A percentile compares a stretch with the other conserved stretches of the same genome.
Conservation (phyloP, 2,888 invertebrate species). For the Polyommatus icarus region DNA sequence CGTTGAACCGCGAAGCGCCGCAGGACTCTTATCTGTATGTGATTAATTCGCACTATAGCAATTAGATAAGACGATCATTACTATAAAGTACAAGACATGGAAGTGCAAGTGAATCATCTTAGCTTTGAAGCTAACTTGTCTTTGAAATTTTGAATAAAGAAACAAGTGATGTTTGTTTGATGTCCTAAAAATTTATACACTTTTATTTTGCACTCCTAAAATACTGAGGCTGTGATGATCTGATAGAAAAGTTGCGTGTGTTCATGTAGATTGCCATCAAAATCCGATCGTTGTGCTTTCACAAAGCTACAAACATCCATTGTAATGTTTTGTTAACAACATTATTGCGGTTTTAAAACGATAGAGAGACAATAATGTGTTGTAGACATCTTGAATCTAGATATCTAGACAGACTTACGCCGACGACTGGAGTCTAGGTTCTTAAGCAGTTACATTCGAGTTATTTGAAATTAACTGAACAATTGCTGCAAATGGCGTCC, state of each 20-base stretch:
- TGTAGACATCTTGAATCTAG: background rate
- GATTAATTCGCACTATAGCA: slow-evolving; percentile 15
- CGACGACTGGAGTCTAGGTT: no score
- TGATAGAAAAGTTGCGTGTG: no score
- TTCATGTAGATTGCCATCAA: no score
- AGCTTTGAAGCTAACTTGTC: no score
- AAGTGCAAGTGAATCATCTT: background rate
- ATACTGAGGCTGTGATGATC: no score
- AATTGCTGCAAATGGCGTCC: slow-evolving; percentile 17
- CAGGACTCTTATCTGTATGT: slow-evolving; percentile 15
- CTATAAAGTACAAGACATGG: background rate
- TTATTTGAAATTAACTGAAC: slow-evolving; percentile 15
- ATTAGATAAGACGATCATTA: slow-evolving; percentile 1
- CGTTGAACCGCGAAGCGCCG: slow-evolving; percentile 65
- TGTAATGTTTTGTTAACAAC: no score
- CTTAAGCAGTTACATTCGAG: background rate
- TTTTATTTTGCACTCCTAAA: no score
- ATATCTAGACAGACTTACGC: background rate
- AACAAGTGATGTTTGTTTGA: no score
- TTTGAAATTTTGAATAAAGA: no score
- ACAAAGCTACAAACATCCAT: no score
- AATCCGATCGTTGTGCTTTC: no score
- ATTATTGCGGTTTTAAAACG: background rate
- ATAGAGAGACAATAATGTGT: background rate
- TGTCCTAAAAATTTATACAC: no score